phyloP scores from a whole-genome alignment of 2,888 invertebrate species.

The Tachina lurida region DNA sequence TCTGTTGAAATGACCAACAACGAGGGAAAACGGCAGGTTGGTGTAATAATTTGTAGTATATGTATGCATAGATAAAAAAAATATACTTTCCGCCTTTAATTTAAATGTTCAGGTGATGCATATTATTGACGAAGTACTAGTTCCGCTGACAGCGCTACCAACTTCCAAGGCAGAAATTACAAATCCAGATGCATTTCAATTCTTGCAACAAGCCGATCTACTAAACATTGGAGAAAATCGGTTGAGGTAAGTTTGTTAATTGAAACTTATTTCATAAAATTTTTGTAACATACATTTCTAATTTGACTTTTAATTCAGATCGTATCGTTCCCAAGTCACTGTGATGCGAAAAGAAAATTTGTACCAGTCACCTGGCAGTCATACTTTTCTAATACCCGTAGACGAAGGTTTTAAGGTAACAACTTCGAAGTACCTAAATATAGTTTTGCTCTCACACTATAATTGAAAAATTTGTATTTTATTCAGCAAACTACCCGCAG shows the following conservation, averaged over 20 bases:
- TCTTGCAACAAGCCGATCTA: constrained; percentile 90
- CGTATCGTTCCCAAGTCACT: constrained; percentile 90
- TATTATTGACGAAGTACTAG: constrained; percentile 93
- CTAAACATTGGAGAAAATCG: constrained; percentile 89
- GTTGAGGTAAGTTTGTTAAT: constrained; percentile 85
- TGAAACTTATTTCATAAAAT: background rate
- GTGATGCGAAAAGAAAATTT: constrained; percentile 89
- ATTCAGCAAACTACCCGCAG: constrained; percentile 87
- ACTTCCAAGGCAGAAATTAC: constrained; percentile 86
- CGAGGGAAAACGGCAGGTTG: constrained; percentile 86
- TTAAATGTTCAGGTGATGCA: constrained; percentile 88
- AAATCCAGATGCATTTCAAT: constrained; percentile 92
- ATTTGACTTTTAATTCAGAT: constrained; percentile 82
- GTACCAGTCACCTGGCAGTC: constrained; percentile 90
- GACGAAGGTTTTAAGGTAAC: constrained; percentile 94
- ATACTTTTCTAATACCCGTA: constrained; percentile 95
- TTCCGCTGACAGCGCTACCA: constrained; percentile 88
- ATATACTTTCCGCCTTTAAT: background rate
- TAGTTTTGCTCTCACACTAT: background rate
- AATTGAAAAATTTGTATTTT: background rate
- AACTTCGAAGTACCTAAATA: background rate
- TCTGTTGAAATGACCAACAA: constrained; percentile 87
- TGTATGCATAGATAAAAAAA: background rate
- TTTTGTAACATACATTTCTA: background rate
- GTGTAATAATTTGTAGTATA: background rate